These are phyloP conservation scores for Hemibagrus guttatus DNA, from an alignment of 2,797 vertebrate species.

Conservation along the genomic window DNA sequence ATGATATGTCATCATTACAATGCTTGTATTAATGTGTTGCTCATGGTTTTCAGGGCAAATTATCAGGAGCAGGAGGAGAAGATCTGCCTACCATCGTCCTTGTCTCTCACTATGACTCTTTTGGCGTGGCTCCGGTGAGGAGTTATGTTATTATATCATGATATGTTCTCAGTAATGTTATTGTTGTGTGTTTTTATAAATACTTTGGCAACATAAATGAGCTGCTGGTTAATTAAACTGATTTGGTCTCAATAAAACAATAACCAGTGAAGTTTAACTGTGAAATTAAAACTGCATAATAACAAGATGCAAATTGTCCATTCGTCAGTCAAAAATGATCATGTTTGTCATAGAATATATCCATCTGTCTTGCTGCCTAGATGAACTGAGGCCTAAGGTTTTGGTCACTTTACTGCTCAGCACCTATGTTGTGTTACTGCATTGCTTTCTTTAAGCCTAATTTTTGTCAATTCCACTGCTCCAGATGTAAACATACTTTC, in stretches of 20 bases:
- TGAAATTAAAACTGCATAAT: neutral
- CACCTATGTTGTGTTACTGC: neutral
- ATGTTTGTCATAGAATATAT: neutral
- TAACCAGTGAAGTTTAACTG: neutral
- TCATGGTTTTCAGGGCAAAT: conserved; percentile 78
- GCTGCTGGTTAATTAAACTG: neutral
- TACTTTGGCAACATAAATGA: neutral
- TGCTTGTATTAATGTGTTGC: neutral
- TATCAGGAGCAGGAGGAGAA: conserved; percentile 91
- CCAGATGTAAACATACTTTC: neutral
- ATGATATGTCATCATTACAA: neutral
- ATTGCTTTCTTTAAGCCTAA: neutral
- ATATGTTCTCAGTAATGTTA: neutral
- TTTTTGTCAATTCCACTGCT: neutral
- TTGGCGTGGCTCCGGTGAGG: conserved; percentile 92
- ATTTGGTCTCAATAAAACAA: neutral
- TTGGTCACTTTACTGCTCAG: neutral
- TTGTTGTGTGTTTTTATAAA: neutral
- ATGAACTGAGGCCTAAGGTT: neutral
- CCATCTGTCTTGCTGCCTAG: neutral
- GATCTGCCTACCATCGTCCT: conserved; percentile 95
- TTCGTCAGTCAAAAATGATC: neutral
- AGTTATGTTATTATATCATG: neutral
- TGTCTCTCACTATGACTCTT: conserved; percentile 96
- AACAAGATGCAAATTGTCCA: neutral